A percentile compares a stretch with the other conserved stretches of the same genome.
Conservation (phyloP, 2,888 invertebrate genomes). For the Plebejus anna region DNA sequence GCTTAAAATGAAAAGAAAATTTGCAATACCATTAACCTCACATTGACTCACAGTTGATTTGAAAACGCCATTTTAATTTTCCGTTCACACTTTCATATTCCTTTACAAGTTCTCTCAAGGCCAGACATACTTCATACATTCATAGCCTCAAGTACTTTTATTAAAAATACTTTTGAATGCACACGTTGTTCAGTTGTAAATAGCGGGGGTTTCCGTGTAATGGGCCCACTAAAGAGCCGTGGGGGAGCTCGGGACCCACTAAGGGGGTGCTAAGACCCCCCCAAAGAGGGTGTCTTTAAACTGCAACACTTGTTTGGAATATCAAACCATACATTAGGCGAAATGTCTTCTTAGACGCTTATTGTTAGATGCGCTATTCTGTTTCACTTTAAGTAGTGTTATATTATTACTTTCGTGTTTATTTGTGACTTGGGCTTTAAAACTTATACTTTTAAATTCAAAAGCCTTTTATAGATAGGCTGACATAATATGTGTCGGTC, state of each 20-base stretch:
- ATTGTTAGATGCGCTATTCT: conserved; percentile 31
- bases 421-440: not conserved
- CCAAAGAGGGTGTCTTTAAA: conserved; percentile 30
- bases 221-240: conserved; percentile 5
- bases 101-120: not conserved
- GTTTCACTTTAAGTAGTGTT: not conserved
- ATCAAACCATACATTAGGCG: conserved; percentile 38
- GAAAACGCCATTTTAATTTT: not conserved
- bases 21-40: not conserved
- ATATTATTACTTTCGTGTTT: not conserved
- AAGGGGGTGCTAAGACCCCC: not conserved
- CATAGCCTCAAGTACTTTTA: conserved; percentile 8
- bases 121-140: not conserved
- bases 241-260: not conserved
- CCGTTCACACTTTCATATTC: not conserved
- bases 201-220: conserved; percentile 1
- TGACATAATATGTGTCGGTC: too few species aligned
- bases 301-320: conserved; percentile 39
- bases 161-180: conserved; percentile 17
- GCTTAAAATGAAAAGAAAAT: not conserved
- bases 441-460: not conserved
- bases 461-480: not conserved
- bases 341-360: conserved; percentile 34
- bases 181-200: conserved; percentile 6
- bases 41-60: not conserved